phyloP scores from a whole-genome alignment of 2,113 vertebrate species.

The Paraplagusia blochii region DNA sequence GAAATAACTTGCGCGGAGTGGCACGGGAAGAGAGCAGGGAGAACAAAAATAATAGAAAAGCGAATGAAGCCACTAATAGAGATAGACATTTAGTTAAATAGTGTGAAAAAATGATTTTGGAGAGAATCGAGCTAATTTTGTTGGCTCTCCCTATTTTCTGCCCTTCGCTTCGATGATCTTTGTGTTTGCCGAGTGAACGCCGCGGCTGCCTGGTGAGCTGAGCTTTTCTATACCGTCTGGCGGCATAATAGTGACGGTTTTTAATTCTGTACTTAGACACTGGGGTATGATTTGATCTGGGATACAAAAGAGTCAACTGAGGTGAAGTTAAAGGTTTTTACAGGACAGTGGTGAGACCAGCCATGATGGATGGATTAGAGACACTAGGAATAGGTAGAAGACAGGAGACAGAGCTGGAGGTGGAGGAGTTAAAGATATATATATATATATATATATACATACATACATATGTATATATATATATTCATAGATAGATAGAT shows the following conservation, averaged over 20 bases:
- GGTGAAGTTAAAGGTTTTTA: too few species aligned
- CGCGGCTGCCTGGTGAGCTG: neutral
- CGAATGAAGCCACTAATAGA: conserved; percentile 22
- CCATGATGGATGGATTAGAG: too few species aligned
- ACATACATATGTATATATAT: too few species aligned
- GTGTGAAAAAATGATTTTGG: conserved; percentile 40
- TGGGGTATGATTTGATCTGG: too few species aligned
- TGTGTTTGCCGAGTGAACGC: neutral
- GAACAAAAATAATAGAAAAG: conserved; percentile 28
- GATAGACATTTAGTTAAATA: conserved; percentile 39
- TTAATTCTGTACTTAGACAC: neutral
- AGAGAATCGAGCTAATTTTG: conserved; percentile 38
- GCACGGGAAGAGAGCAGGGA: conserved; percentile 12
- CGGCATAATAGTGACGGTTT: neutral
- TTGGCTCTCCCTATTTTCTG: conserved; percentile 14
- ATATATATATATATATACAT: too few species aligned
- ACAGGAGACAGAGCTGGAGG: too few species aligned
- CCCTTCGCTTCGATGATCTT: conserved; percentile 28
- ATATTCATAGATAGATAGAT: too few species aligned
- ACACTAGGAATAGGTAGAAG: too few species aligned
- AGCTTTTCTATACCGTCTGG: neutral
- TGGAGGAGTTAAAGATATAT: too few species aligned
- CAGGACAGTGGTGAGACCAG: too few species aligned
- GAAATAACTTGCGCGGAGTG: conserved; percentile 49
- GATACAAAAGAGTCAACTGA: too few species aligned